Evolutionary conservation across 2,113 vertebrate species (phyloP), one percentile per base, ranked within the genome.

Genomic region (Taurulus bubalis): DNA sequence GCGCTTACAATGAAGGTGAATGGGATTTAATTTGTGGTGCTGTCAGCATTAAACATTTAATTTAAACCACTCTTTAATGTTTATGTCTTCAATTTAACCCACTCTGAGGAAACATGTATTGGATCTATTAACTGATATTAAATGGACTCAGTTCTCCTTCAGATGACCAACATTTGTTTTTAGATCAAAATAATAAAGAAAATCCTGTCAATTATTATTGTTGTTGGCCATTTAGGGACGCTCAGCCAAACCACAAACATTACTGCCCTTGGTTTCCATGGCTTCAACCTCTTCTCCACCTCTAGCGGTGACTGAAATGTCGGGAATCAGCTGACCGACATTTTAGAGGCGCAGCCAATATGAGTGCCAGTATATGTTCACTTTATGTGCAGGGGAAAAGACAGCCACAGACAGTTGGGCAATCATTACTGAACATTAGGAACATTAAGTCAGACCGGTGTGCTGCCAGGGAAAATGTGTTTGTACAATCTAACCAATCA

Each of bases 221-320:
- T 51, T 74, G 47, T 75, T 65, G 64, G 20, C 58, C 53, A 40
- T 87, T 80, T 69, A 55, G 59, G 49, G 72, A 45, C 34, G 64
- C 58, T 68, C 47, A 59, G 26, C n/a, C 53, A 73, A 72, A 51
- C 66, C 63, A 62, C 62, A 83, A 79, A 85, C 79, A 65, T 82
- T 62, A 42, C 22, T 26, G 67, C 58, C 14, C n/a, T 26, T 32
- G 36, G 89, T 88, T 84, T 63, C 80, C 78, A 80, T 83, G 83
- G 79, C 77, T 88, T 74, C 68, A 30, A 49, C 53, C 63, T 45
- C 38, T 36, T 70, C 38, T 72, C 30, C 47, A 47, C 72, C 45
- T 77, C 24, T 51, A 14, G 34, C 24, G 3, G 30, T 62, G 55
- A 64, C 47, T 80, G 34, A 76, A 83, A 80, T 65, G 30, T 1